Evolutionary conservation across 2,888 invertebrate species (phyloP).

Genomic region (Oscheius sp.): DNA sequence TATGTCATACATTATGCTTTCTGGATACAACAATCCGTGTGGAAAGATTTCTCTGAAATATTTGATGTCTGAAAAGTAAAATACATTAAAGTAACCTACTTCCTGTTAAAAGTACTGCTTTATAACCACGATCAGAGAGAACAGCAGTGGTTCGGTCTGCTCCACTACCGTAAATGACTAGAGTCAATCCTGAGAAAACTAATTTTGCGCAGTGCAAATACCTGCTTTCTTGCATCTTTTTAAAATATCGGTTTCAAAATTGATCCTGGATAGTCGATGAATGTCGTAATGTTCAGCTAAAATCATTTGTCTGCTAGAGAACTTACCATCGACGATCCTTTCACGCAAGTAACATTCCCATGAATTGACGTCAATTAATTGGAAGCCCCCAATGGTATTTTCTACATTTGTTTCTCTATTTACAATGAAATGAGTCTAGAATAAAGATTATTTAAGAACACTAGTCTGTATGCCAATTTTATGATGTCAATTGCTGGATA

Average conservation of each 20-base stretch:
- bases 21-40: constrained; percentile 35
- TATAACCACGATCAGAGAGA: constrained; percentile 46
- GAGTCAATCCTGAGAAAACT: background rate
- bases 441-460: background rate
- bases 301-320: background rate
- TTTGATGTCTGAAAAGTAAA: constrained; percentile 34
- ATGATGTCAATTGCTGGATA: constrained; percentile 45
- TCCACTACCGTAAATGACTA: constrained; percentile 32
- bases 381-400: constrained; percentile 33
- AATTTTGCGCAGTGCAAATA: constrained; percentile 33
- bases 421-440: constrained; percentile 18
- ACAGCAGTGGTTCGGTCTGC: constrained; percentile 39
- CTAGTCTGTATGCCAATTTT: constrained; percentile 37
- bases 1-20: constrained; percentile 33
- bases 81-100: constrained; percentile 30
- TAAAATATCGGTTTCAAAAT: constrained; percentile 8
- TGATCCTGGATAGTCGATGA: background rate
- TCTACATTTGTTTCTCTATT: constrained; percentile 28
- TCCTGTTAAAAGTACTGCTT: constrained; percentile 46
- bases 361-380: constrained; percentile 44
- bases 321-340: constrained; percentile 34
- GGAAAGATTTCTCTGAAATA: constrained; percentile 45
- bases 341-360: constrained; percentile 34
- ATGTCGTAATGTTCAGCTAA: constrained; percentile 20
- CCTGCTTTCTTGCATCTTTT: background rate